Evolutionary conservation across 30 jellyfish, hydroid and myxozoan species (phyloP).

Genomic region (Hydractinia symbiolongicarpus): DNA sequence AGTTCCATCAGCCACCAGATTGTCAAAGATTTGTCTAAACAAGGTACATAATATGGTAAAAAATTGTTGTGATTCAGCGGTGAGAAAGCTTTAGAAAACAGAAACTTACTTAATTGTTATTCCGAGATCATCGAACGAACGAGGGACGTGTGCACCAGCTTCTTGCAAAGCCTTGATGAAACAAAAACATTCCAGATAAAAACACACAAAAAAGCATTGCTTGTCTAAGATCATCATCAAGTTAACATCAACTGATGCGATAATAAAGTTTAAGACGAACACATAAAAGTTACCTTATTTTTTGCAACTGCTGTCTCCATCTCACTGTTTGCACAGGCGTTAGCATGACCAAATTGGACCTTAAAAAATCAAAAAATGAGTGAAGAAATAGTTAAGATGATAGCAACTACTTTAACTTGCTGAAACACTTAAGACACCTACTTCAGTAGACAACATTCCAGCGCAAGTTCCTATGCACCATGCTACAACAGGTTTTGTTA

Average conservation of each 20-base stretch:
- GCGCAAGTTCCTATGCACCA: slow-evolving; percentile 99
- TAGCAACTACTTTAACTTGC: background rate
- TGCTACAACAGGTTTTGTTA: slow-evolving; percentile 90
- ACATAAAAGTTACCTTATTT: slow-evolving; percentile 51
- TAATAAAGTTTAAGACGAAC: background rate
- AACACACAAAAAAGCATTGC: too few species aligned
- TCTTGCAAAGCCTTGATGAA: slow-evolving; percentile 58
- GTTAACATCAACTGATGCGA: background rate
- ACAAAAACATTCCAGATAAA: background rate
- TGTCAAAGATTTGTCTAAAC: slow-evolving; percentile 44
- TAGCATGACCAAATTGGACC: slow-evolving; percentile 99
- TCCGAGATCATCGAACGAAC: slow-evolving; percentile 86
- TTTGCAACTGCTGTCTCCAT: slow-evolving; percentile 93
- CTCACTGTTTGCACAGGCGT: slow-evolving; percentile 95
- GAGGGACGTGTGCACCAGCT: slow-evolving; percentile 96
- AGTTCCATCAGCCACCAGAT: slow-evolving; percentile 50
- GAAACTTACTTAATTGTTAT: slow-evolving; percentile 59
- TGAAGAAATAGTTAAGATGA: background rate
- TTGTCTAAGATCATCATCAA: background rate
- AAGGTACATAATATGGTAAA: background rate
- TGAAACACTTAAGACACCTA: background rate
- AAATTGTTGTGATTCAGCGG: background rate
- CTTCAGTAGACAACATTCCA: slow-evolving; percentile 91
- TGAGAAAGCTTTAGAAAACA: background rate
- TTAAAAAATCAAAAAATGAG: slow-evolving; percentile 7